Percentiles rank a stretch among this genome's conserved stretches.
Conservation (phyloP, 2,888 invertebrate genomes). For the Ecliptopera silaceata region DNA sequence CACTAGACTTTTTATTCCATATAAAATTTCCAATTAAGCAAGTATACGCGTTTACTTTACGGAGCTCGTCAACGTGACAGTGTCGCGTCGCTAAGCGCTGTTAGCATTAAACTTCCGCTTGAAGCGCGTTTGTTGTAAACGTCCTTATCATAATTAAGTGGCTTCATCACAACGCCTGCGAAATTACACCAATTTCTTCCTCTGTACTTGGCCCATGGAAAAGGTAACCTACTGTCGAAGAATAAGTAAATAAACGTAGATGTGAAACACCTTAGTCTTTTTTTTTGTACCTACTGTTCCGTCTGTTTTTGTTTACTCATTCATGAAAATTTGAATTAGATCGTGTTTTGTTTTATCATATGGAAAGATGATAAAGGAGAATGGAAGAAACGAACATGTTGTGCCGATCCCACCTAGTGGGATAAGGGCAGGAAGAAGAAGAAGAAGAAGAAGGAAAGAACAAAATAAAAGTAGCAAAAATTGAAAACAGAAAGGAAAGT, state of each 20-base stretch:
- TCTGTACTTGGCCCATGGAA: slow-evolving; percentile 13
- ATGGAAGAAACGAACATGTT: too few species aligned
- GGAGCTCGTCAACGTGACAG: slow-evolving; percentile 9
- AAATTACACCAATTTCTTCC: slow-evolving; percentile 44
- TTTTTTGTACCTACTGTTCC: too few species aligned
- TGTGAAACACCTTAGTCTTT: slow-evolving; percentile 16
- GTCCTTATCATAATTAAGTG: slow-evolving; percentile 50
- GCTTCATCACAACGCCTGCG: slow-evolving; percentile 41
- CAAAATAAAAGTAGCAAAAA: too few species aligned
- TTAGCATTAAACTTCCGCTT: slow-evolving; percentile 21
- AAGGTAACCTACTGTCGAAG: not conserved
- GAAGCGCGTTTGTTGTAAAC: slow-evolving; percentile 23
- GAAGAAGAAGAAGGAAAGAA: too few species aligned
- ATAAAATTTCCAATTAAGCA: slow-evolving; percentile 2
- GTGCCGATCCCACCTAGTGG: too few species aligned
- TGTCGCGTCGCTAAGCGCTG: slow-evolving; percentile 18
- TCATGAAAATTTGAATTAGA: too few species aligned
- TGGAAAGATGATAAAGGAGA: too few species aligned
- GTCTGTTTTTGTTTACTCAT: too few species aligned
- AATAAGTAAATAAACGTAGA: not conserved
- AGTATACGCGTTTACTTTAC: not conserved
- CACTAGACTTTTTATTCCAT: not conserved
- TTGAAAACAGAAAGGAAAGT: too few species aligned
- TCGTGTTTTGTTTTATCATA: too few species aligned
- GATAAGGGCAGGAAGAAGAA: too few species aligned